Evolutionary conservation across 2,113 vertebrate genomes (phyloP), one percentile per base, ranked within the genome.

Genomic region (Elephas maximus): DNA sequence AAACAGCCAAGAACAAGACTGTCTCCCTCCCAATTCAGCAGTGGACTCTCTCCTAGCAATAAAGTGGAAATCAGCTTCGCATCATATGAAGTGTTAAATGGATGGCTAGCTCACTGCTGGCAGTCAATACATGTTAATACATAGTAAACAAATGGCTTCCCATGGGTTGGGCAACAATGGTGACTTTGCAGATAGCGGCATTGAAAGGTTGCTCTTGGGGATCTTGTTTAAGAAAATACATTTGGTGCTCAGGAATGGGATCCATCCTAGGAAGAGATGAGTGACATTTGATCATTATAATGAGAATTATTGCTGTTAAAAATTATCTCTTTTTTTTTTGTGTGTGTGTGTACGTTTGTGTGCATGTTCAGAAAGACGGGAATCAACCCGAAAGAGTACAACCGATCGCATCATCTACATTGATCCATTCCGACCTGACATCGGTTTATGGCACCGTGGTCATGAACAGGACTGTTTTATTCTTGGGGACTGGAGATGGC

Each of bases 401-500:
- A 41, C 99, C 99, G 2, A 96, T 98, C 62, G 98, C 98, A 24
- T 96, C 99, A 26, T 98, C 99, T 41, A 98, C 98, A 60, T 90
- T 99, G 98, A 98, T 93, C 93, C 98, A 99, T 95, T 98, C 98
- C 60, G 98, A 98, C 97, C 98, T 99, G 98, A 99, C 98, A 41
- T 99, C 99, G 11, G 99, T 99, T 90, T 99, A 99, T 98, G 99
- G 99, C 60, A 98, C 99, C 37, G 98, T 98, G 95, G 98, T 99
- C 67, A 97, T 98, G 48, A 98, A 98, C 96, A 99, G 98, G 98
- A 97, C 98, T 41, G 98, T 99, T 97, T 97, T 99, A 78, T 99
- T 99, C 98, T 98, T 99, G 94, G 99, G 99, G 91, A 99, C 99
- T 30, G 98, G 97, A 96, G 98, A 99, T 76, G 99, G 99, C 87